A percentile compares a stretch with the other conserved stretches of the same genome.
Conservation (phyloP, 2,888 invertebrate species). For the Syrphus vitripennis region DNA sequence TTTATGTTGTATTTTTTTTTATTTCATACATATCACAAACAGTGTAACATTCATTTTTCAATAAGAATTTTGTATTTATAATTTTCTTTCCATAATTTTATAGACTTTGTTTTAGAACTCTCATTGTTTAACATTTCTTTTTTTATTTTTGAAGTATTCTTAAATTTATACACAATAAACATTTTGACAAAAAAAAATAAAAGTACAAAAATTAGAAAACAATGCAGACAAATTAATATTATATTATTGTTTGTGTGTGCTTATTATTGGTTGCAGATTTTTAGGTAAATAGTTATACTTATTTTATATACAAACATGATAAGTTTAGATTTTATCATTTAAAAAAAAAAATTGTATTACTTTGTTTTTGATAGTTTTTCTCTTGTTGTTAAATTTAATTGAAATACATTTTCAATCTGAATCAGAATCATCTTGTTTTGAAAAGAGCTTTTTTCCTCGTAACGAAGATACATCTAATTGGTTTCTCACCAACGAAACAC, state of each 20-base stretch:
- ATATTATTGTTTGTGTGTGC: neutral
- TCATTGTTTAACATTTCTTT: slow-evolving; percentile 38
- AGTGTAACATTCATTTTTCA: slow-evolving; percentile 50
- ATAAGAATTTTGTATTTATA: neutral
- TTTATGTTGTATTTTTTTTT: slow-evolving; percentile 13
- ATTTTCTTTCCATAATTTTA: slow-evolving; percentile 8
- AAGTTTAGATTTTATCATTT: slow-evolving; percentile 25
- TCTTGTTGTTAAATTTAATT: neutral
- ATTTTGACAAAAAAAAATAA: slow-evolving; percentile 4
- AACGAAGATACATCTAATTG: slow-evolving; percentile 77
- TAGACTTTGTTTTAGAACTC: slow-evolving; percentile 15
- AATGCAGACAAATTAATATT: neutral
- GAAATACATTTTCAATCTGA: slow-evolving; percentile 63
- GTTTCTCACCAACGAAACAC: slow-evolving; percentile 70
- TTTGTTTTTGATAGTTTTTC: neutral
- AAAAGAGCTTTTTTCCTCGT: slow-evolving; percentile 77
- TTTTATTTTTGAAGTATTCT: slow-evolving; percentile 14
- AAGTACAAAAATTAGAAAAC: slow-evolving; percentile 18
- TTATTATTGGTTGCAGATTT: slow-evolving; percentile 38
- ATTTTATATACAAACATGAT: slow-evolving; percentile 58
- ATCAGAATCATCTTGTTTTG: slow-evolving; percentile 76
- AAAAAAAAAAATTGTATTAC: slow-evolving; percentile 4
- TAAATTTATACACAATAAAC: slow-evolving; percentile 31
- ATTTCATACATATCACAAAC: slow-evolving; percentile 66
- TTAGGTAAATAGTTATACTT: slow-evolving; percentile 34